Evolutionary conservation across 1,140 invertebrate species (phyloP), one percentile per base, ranked within the genome.

Genomic region (Drosophila paulistorum): DNA sequence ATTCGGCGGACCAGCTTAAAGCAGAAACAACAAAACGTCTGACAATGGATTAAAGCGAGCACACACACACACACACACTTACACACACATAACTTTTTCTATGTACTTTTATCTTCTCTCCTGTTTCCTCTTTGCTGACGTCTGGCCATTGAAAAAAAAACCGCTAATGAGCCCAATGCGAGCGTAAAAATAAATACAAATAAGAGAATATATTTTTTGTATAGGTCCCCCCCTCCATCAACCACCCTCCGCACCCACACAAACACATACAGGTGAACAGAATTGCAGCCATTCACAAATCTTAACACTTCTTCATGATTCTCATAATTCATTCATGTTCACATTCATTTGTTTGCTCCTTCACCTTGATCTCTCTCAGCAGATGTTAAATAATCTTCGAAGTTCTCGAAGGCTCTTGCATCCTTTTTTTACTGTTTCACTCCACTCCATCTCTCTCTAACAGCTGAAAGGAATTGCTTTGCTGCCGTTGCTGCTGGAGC

Each of bases 101-200:
- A 20, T 45, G 17, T 67, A 61, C 3, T 51, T 51, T 60, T 58
- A 30, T 26, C n/a, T 45, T 48, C 23, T 45, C 11, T 13, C 41
- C 30, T 17, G 35, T 1, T 11, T 39, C 23, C 67, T 35, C 45
- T 30, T 71, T 76, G 69, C 66, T 85, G 78, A 85, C 81, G 74
- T 81, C 68, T 65, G 74, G 78, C 68, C 65, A 51, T 51, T 51
- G 2, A 17, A 57, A 26, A 26, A 85, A 85, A 78, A 81, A 64
- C 81, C 81, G 81, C 82, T 85, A 85, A 85, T 85, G 77, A 84
- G 74, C 45, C 69, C 37, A 23, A 20, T n/a, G 20, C 37, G 41
- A 67, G 23, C 26, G 76, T 48, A 68, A 17, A 69, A 60, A 66
- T 57, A 77, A 64, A 61, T 62, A 68, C 64, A 62, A 72, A 77